Conservation (phyloP, 2,888 invertebrate species). For the Tanaodytes sp. region DNA sequence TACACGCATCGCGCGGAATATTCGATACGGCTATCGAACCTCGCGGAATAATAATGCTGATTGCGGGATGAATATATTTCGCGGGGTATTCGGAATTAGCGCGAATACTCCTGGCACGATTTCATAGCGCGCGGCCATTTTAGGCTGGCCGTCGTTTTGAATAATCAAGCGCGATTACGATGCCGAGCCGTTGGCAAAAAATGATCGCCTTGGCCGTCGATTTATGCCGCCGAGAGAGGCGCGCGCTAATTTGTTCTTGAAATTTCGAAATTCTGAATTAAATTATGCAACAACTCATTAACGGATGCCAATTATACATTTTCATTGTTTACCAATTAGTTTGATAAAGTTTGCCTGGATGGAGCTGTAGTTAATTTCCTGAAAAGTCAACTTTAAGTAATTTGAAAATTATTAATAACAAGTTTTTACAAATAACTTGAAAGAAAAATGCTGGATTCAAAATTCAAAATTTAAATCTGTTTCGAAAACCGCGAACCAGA, state of each 20-base stretch:
- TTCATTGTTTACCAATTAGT: no score
- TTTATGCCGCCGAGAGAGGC: constrained; percentile 14
- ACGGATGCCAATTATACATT: no score
- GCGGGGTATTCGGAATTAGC: constrained; percentile 22
- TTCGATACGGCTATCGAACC: constrained; percentile 33
- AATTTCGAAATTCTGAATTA: background rate
- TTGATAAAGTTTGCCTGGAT: no score
- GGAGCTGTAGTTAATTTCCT: no score
- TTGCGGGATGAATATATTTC: constrained; percentile 39
- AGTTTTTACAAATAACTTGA: no score
- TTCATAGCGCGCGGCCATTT: constrained; percentile 28
- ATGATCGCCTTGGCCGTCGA: background rate
- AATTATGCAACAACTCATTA: background rate
- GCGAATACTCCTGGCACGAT: constrained; percentile 15
- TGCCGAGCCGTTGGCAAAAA: constrained; percentile 20
- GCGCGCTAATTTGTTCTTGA: constrained; percentile 14
- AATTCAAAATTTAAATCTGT: no score
- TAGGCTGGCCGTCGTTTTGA: constrained; percentile 31
- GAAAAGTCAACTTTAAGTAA: no score
- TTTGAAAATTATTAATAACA: no score
- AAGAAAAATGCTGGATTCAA: no score
- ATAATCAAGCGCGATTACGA: constrained; percentile 34
- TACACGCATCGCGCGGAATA: constrained; percentile 35
- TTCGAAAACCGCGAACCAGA: no score
- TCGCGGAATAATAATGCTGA: constrained; percentile 47